Conservation (phyloP, 2,113 vertebrate species). For the Gasterosteus aculeatus region DNA sequence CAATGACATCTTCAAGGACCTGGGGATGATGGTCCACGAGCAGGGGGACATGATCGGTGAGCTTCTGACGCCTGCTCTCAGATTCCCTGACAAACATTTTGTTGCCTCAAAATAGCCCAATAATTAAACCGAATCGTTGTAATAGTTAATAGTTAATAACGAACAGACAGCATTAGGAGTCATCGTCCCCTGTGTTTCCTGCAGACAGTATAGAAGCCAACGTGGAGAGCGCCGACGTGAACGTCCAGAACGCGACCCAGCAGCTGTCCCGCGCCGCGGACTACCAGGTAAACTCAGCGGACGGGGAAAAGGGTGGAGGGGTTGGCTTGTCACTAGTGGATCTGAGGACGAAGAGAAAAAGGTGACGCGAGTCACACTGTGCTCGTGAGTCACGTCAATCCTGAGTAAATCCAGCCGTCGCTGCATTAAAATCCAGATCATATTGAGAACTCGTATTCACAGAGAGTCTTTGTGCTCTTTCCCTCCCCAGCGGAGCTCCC, state of each 20-base stretch:
- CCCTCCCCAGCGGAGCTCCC: slow-evolving; percentile 85
- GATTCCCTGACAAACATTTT: background rate
- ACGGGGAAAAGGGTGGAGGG: background rate
- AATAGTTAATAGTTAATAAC: background rate
- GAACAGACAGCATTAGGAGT: background rate
- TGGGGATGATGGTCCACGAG: slow-evolving; percentile 97
- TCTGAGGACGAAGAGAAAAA: background rate
- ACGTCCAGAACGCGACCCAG: slow-evolving; percentile 90
- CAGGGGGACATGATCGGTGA: slow-evolving; percentile 98
- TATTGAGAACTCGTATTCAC: background rate
- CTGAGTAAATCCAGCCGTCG: background rate
- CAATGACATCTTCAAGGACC: slow-evolving; percentile 98
- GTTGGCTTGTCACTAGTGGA: background rate
- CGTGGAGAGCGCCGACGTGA: slow-evolving; percentile 89
- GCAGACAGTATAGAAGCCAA: slow-evolving; percentile 99
- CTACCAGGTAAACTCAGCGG: slow-evolving; percentile 86
- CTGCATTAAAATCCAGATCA: background rate
- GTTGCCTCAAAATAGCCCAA: background rate
- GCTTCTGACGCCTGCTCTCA: slow-evolving; percentile 10
- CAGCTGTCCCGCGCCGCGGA: slow-evolving; percentile 89
- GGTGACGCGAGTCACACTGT: slow-evolving; percentile 11
- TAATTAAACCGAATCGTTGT: background rate
- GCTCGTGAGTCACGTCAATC: slow-evolving; percentile 19
- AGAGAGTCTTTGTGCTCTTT: slow-evolving; percentile 5
- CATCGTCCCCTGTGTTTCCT: slow-evolving; percentile 10